Percentiles rank a stretch among this genome's conserved stretches.
Evolutionary conservation across 2,888 invertebrate genomes (phyloP).

Genomic region (Andricus quercusramuli): DNA sequence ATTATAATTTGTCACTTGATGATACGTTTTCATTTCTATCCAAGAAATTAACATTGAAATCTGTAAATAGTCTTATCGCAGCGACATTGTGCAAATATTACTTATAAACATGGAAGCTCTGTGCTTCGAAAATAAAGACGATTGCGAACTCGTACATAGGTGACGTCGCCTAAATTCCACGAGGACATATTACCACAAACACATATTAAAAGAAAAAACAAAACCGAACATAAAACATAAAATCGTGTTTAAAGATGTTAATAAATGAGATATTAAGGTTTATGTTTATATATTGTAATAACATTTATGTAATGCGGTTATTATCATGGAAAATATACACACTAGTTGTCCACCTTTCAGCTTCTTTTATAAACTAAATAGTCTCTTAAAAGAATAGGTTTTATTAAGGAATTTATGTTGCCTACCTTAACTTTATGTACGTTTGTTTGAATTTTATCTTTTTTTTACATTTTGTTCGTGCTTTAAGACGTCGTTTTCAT

Average conservation of each 20-base stretch:
- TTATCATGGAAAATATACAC: constrained; percentile 70
- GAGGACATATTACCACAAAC: not conserved
- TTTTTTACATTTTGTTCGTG: not conserved
- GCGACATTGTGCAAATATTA: constrained; percentile 30
- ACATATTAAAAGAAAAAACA: constrained; percentile 36
- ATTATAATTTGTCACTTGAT: not conserved
- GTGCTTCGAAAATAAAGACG: not conserved
- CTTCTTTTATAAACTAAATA: constrained; percentile 32
- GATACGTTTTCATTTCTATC: constrained; percentile 1
- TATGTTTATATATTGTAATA: constrained; percentile 76
- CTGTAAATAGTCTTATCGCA: constrained; percentile 13
- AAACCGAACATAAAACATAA: constrained; percentile 42
- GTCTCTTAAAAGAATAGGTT: not conserved
- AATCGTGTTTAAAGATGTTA: constrained; percentile 66
- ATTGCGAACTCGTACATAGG: not conserved
- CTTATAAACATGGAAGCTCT: constrained; percentile 36
- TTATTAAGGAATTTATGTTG: not conserved
- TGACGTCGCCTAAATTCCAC: constrained; percentile 4
- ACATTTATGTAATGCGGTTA: constrained; percentile 73
- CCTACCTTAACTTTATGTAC: not conserved
- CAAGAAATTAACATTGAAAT: not conserved
- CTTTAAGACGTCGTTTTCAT: constrained; percentile 9
- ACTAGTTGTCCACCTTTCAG: constrained; percentile 66
- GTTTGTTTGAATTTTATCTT: not conserved
- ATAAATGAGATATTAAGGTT: constrained; percentile 68